phyloP scores from a whole-genome alignment of 2,888 invertebrate genomes.

The Pyrrhia umbra region DNA sequence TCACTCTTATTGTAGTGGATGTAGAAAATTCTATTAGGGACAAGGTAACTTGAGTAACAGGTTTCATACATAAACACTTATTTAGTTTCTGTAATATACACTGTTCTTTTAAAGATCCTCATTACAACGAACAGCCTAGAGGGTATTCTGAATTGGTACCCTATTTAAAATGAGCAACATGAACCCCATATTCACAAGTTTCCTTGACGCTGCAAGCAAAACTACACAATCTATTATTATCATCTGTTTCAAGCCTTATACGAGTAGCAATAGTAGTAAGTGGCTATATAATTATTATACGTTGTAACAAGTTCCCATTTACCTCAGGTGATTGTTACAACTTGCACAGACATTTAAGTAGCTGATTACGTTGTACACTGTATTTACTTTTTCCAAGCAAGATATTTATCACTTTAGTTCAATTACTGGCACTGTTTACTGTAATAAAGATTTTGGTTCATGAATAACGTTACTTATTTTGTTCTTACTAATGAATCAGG shows the following conservation, averaged over 20 bases:
- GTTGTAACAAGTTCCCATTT: slow-evolving; percentile 53
- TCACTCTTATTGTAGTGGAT: not conserved
- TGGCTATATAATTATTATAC: slow-evolving; percentile 55
- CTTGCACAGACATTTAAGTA: slow-evolving; percentile 28
- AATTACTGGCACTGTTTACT: slow-evolving; percentile 9
- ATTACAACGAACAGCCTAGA: not conserved
- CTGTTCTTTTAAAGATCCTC: not conserved
- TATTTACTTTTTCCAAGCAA: slow-evolving; percentile 35
- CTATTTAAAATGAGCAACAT: not conserved
- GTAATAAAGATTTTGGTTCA: not conserved
- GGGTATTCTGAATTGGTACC: not conserved
- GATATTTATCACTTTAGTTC: slow-evolving; percentile 31
- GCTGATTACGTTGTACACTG: slow-evolving; percentile 13
- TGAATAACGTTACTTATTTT: slow-evolving; percentile 11
- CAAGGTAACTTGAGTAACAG: not conserved
- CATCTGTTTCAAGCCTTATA: slow-evolving; percentile 27
- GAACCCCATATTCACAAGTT: slow-evolving; percentile 6
- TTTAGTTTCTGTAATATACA: not conserved
- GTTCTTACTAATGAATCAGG: slow-evolving; percentile 13
- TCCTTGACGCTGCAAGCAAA: slow-evolving; percentile 18
- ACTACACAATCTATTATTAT: slow-evolving; percentile 26
- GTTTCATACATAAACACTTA: not conserved
- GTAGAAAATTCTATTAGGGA: not conserved
- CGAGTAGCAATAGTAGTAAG: slow-evolving; percentile 37
- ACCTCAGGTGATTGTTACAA: slow-evolving; percentile 45